Evolutionary conservation across 1,140 invertebrate genomes (phyloP).

Genomic region (Drosophila arizonae): DNA sequence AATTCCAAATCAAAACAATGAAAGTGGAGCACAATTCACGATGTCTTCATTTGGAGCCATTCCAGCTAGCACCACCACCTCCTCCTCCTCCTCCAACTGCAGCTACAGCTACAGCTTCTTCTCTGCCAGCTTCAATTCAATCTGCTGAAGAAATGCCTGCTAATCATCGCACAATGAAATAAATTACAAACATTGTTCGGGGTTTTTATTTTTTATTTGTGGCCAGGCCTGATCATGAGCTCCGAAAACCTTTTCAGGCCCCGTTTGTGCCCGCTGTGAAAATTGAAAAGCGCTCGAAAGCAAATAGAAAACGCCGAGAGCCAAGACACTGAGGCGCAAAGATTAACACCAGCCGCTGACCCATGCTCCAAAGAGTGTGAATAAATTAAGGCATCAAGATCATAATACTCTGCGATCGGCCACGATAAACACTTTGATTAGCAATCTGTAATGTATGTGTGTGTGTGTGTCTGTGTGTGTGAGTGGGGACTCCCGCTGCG

Average conservation of each 20-base stretch:
- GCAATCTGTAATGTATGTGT: conserved; percentile 42
- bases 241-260: conserved; percentile 8
- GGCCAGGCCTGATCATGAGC: conserved; percentile 30
- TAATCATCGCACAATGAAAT: conserved; percentile 81
- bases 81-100: neutral
- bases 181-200: conserved; percentile 80
- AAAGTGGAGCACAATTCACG: conserved; percentile 57
- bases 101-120: no score
- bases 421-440: conserved; percentile 81
- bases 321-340: conserved; percentile 45
- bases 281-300: conserved; percentile 79
- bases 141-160: conserved; percentile 67
- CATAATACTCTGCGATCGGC: conserved; percentile 79
- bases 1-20: conserved; percentile 57
- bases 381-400: conserved; percentile 81
- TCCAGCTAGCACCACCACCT: no score
- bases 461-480: conserved; percentile 29
- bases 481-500: conserved; percentile 65
- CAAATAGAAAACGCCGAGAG: conserved; percentile 66
- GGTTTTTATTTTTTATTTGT: neutral
- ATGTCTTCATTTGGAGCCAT: conserved; percentile 5
- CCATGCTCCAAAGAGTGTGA: conserved; percentile 66
- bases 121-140: neutral
- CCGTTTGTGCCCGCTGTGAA: conserved; percentile 62
- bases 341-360: conserved; percentile 51